Conservation (phyloP, 2,797 vertebrate species). For the Neostethus bicornis region DNA sequence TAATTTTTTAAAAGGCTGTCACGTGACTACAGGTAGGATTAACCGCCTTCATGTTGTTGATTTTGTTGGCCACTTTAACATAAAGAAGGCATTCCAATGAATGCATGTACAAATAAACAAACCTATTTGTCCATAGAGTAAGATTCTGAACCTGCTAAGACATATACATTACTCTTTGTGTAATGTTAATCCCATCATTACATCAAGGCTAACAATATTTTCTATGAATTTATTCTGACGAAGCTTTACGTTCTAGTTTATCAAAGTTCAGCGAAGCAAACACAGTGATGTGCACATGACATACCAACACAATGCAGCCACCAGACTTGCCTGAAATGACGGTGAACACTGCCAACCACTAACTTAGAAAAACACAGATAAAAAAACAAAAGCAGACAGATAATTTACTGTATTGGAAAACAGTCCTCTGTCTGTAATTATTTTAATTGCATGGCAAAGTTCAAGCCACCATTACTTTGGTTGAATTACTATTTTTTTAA, state of each 20-base stretch:
- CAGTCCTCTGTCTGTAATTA: too few relatives aligned
- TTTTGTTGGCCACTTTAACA: constrained; percentile 9
- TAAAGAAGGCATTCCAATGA: not conserved
- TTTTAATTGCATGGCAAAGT: too few relatives aligned
- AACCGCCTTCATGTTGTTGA: constrained; percentile 15
- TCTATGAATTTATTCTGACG: too few relatives aligned
- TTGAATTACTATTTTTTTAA: too few relatives aligned
- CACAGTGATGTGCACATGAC: too few relatives aligned
- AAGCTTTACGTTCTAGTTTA: too few relatives aligned
- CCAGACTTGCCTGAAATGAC: not conserved
- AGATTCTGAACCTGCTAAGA: not conserved
- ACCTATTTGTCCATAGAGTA: not conserved
- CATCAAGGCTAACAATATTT: not conserved
- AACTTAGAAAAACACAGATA: not conserved
- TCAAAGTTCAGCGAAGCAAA: too few relatives aligned
- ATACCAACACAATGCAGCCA: too few relatives aligned
- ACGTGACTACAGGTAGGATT: constrained; percentile 23
- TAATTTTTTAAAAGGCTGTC: constrained; percentile 32
- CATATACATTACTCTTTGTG: not conserved
- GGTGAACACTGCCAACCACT: not conserved
- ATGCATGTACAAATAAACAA: constrained; percentile 3
- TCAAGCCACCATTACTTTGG: too few relatives aligned
- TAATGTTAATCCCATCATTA: not conserved
- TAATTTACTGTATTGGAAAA: too few relatives aligned
- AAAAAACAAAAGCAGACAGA: too few relatives aligned